phyloP scores from a whole-genome alignment of 1,140 invertebrate species.

The Dinoponera quadriceps region DNA sequence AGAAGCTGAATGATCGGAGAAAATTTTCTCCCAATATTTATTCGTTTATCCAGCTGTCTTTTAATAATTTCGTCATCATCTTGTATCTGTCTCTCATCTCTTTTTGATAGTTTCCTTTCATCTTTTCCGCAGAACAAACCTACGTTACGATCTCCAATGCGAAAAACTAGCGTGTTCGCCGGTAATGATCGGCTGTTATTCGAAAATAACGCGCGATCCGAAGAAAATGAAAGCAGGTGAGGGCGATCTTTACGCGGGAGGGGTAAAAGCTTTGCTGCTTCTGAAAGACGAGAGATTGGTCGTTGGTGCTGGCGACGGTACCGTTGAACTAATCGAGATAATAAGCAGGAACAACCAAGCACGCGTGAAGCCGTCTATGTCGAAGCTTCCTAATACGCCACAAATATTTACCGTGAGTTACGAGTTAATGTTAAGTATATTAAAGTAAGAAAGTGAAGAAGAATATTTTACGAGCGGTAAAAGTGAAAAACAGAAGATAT shows the following conservation, averaged over 20 bases:
- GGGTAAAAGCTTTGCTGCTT: slow-evolving; percentile 89
- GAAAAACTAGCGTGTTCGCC: slow-evolving; percentile 86
- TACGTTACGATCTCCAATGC: slow-evolving; percentile 85
- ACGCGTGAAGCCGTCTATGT: slow-evolving; percentile 40
- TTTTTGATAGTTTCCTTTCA: neutral
- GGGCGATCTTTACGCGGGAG: slow-evolving; percentile 86
- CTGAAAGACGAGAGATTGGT: slow-evolving; percentile 88
- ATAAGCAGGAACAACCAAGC: slow-evolving; percentile 32
- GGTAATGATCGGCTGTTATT: slow-evolving; percentile 90
- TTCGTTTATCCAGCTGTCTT: slow-evolving; percentile 82
- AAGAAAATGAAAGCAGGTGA: slow-evolving; percentile 81
- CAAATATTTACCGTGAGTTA: slow-evolving; percentile 87
- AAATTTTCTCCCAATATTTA: slow-evolving; percentile 82
- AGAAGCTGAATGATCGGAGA: neutral
- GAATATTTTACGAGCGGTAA: neutral
- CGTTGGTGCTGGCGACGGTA: slow-evolving; percentile 94
- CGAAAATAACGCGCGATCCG: slow-evolving; percentile 85
- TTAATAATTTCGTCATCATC: neutral
- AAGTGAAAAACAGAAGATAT: too few relatives aligned
- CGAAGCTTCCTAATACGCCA: slow-evolving; percentile 78
- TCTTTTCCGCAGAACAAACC: slow-evolving; percentile 86
- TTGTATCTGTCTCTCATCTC: neutral
- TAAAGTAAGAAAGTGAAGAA: neutral
- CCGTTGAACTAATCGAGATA: slow-evolving; percentile 90
- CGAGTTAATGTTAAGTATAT: neutral